Percentiles rank a stretch among this genome's conserved stretches.
Evolutionary conservation across 2,797 vertebrate species (phyloP).

Genomic region (Momotus momota): DNA sequence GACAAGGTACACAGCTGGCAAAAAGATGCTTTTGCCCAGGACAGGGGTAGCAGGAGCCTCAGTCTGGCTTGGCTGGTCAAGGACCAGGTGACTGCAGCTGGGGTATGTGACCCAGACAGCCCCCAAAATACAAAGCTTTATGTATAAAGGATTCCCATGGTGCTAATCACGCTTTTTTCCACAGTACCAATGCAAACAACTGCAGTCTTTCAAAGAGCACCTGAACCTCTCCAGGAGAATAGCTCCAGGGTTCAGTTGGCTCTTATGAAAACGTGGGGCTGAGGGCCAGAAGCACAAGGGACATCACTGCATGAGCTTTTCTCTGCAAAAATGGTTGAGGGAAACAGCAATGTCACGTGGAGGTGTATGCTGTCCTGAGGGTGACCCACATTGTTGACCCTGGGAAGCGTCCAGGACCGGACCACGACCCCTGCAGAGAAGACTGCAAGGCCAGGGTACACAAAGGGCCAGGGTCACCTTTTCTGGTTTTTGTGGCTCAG

Average conservation of each 20-base stretch:
- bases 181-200: no score
- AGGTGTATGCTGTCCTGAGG: not conserved
- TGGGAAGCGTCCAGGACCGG: not conserved
- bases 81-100: not conserved
- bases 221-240: not conserved
- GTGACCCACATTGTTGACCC: not conserved
- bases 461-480: not conserved
- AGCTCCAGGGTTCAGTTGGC: not conserved
- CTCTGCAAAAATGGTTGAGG: not conserved
- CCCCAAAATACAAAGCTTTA: not conserved
- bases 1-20: not conserved
- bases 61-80: no score
- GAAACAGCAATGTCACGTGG: not conserved
- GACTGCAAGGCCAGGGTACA: accelerated
- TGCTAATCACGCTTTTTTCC: not conserved
- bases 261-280: not conserved
- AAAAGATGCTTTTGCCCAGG: not conserved
- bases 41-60: not conserved
- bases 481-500: not conserved
- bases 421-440: not conserved
- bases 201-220: not conserved
- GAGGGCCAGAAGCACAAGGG: not conserved
- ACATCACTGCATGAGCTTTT: not conserved
- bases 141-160: not conserved
- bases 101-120: not conserved